Evolutionary conservation across 1,140 invertebrate genomes (phyloP), one percentile per base, ranked within the genome.

Genomic region (Calephelis nemesis): DNA sequence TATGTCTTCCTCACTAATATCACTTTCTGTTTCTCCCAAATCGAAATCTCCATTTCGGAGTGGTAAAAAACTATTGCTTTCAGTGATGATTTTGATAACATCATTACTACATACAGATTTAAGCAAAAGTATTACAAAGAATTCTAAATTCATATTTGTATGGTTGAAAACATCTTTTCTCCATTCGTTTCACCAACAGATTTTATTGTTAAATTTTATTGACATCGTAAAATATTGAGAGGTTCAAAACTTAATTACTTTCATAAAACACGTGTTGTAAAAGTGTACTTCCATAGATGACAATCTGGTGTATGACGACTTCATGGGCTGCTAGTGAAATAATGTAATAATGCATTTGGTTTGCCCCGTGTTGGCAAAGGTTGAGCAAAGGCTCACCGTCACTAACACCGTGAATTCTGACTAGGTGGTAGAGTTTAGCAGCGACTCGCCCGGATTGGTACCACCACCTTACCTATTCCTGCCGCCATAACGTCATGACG

Each of bases 1-100:
- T 19, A 88, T 79, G 12, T 84, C 78, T 50, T 82, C 76, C 19
- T 77, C 69, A 12, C 73, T 72, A 39, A 78, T 67, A 39, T 62
- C 50, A 15, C 64, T 63, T 30, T 72, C 67, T 47, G 48, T 67
- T 9, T 42, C 64, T 63, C 54, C 11, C 30, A 64, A 65, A 13
- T 70, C 40, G 13, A 62, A 12, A 15, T 67, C 54, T 8, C 19
- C 65, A 45, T 47, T 12, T 7, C 30, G n/a, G 3, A 19, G 45
- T 12, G 62, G n/a, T 30, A 48, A 11, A 50, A 54, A 11, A 62
- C 63, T 47, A 30, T 8, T 63, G 9, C 52, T 54, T 54, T 19
- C 39, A 54, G 13, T 15, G 5, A 6, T 54, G 19, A 52, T 15
- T 15, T 54, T 5, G 5, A 58, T 58, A 39, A 39, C 10, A 58